Conservation (phyloP, 2,888 invertebrate genomes). For the Brenthis hecate region DNA sequence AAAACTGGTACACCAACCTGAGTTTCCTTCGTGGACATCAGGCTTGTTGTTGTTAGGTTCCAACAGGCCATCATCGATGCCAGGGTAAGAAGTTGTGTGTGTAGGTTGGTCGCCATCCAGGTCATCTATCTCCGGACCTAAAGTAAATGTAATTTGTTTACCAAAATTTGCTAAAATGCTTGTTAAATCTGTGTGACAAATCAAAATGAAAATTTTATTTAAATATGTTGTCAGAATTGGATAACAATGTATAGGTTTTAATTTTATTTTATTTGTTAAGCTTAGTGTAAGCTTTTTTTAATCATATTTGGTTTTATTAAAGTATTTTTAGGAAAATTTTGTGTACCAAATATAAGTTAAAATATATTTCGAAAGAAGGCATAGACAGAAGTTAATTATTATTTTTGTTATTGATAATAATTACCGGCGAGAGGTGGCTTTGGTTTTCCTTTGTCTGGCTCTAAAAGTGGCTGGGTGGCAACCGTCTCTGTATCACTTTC, state of each 20-base stretch:
- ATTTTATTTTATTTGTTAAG: no score
- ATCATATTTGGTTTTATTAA: no score
- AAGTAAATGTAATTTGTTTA: no score
- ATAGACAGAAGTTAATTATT: not conserved
- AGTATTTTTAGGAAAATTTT: no score
- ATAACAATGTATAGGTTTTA: no score
- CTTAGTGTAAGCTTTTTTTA: no score
- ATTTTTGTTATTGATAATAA: not conserved
- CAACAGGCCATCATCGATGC: constrained; percentile 86
- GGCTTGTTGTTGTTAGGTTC: constrained; percentile 54
- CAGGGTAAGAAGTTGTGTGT: constrained; percentile 71
- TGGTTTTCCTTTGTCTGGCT: constrained; percentile 66
- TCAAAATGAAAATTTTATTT: no score
- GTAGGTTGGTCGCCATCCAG: constrained; percentile 65
- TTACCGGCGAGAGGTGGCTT: constrained; percentile 77
- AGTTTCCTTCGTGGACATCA: constrained; percentile 45
- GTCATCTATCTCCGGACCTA: constrained; percentile 83
- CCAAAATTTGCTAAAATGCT: no score
- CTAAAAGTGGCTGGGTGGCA: constrained; percentile 63
- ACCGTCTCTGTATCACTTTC: constrained; percentile 36
- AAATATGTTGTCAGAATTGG: no score
- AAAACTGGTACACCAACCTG: not conserved
- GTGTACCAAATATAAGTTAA: no score
- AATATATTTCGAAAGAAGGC: no score
- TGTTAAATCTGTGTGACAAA: no score